Evolutionary conservation across 2,113 vertebrate genomes (phyloP).

Genomic region (Sarotherodon lohbergeri): DNA sequence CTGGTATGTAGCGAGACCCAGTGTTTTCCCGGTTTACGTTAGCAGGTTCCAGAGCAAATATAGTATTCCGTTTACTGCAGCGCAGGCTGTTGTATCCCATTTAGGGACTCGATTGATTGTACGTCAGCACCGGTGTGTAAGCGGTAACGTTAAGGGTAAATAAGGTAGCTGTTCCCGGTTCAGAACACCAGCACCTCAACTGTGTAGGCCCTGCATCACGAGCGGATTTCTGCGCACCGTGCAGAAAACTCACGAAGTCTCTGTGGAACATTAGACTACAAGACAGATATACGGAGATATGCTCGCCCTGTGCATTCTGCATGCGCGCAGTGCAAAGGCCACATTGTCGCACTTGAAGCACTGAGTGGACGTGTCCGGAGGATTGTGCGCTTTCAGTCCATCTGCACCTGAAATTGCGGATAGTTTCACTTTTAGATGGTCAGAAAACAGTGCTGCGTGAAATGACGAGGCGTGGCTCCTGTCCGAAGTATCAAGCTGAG

Average conservation of each 20-base stretch:
- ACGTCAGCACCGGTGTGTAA: neutral
- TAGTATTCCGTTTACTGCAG: accelerated
- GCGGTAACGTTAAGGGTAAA: neutral
- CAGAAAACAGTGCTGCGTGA: neutral
- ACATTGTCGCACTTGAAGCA: neutral
- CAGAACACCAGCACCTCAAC: neutral
- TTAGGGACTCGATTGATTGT: neutral
- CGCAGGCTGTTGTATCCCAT: neutral
- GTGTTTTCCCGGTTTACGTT: neutral
- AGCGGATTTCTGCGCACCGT: neutral
- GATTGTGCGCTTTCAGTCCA: neutral
- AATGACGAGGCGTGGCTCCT: neutral
- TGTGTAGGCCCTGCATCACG: neutral
- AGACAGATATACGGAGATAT: neutral
- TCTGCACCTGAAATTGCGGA: neutral
- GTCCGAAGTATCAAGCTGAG: neutral
- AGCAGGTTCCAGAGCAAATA: neutral
- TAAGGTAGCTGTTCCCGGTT: neutral
- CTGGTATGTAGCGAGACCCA: neutral
- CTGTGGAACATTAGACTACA: neutral
- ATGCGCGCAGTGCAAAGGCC: neutral
- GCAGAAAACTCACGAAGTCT: neutral
- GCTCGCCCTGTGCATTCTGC: neutral
- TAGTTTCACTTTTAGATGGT: neutral
- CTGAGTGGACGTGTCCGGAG: neutral